Conservation (phyloP, 2,113 vertebrate species). For the Hypocryptadius cinnamomeus region DNA sequence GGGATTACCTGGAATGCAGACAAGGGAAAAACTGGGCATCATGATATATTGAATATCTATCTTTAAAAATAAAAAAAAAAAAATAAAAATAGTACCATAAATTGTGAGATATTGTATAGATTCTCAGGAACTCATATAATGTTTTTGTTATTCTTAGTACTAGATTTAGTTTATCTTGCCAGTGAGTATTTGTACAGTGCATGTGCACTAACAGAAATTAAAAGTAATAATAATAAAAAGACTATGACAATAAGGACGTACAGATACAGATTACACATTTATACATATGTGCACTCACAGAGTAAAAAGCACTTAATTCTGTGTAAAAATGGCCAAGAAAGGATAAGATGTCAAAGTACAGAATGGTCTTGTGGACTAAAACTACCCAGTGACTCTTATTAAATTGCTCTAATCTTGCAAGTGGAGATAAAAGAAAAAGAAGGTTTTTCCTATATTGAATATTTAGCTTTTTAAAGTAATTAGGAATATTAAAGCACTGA, state of each 20-base stretch:
- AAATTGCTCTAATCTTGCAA: slow-evolving; percentile 67
- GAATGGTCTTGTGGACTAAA: background rate
- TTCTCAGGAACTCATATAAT: background rate
- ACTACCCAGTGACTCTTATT: slow-evolving; percentile 54
- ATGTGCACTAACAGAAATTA: background rate
- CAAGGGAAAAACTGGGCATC: background rate
- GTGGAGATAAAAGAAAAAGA: slow-evolving; percentile 69
- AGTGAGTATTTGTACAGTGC: background rate
- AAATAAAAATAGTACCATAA: background rate
- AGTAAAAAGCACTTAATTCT: background rate
- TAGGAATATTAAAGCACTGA: slow-evolving; percentile 89
- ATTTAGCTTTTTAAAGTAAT: slow-evolving; percentile 85
- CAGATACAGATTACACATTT: background rate
- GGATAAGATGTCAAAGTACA: slow-evolving; percentile 19
- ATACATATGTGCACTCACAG: background rate
- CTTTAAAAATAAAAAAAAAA: background rate
- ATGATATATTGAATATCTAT: background rate
- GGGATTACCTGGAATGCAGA: background rate
- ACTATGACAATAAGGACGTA: background rate
- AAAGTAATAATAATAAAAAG: background rate
- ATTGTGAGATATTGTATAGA: background rate
- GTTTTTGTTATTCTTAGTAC: background rate
- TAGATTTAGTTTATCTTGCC: background rate
- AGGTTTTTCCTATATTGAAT: slow-evolving; percentile 72
- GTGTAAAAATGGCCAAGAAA: background rate